Evolutionary conservation across 2,888 invertebrate genomes (phyloP).

Genomic region (Piscicola geometra): DNA sequence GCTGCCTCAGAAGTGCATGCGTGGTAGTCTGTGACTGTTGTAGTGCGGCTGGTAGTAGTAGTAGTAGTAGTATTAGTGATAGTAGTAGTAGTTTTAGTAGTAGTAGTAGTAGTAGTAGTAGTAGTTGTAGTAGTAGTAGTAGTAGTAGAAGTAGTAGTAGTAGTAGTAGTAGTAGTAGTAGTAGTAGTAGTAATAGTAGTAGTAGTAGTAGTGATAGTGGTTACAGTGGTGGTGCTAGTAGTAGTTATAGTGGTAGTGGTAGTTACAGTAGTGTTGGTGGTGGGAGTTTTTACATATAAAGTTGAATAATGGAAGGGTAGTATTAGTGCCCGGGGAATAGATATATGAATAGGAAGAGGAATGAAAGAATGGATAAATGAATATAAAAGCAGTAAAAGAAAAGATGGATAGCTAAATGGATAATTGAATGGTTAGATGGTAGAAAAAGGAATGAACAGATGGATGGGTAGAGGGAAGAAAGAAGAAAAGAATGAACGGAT

Average conservation of each 20-base stretch:
- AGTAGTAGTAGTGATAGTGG: not conserved
- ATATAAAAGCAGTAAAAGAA: not conserved
- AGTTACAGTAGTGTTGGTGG: not conserved
- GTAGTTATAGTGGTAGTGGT: not conserved
- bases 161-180: too few species aligned
- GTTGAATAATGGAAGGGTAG: too few species aligned
- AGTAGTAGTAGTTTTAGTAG: too few species aligned
- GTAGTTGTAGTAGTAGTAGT: too few species aligned
- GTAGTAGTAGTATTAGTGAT: too few species aligned
- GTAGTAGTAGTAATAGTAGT: too few species aligned
- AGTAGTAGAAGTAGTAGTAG: too few species aligned
- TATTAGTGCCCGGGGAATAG: not conserved
- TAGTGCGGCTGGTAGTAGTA: too few species aligned
- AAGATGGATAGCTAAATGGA: not conserved
- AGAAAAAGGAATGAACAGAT: not conserved
- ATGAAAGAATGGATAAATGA: not conserved
- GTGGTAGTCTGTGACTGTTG: too few species aligned
- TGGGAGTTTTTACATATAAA: not conserved
- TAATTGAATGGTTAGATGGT: not conserved
- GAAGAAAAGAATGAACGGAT: conserved; percentile 1
- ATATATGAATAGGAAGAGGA: not conserved
- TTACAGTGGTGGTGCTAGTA: not conserved
- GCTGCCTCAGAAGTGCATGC: too few species aligned
- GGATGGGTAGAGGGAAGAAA: not conserved
- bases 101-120: too few species aligned